A percentile compares a stretch with the other conserved stretches of the same genome.
These are phyloP conservation scores for Megaleporinus macrocephalus DNA, from an alignment of 2,113 vertebrate genomes.

Conservation along the genomic window DNA sequence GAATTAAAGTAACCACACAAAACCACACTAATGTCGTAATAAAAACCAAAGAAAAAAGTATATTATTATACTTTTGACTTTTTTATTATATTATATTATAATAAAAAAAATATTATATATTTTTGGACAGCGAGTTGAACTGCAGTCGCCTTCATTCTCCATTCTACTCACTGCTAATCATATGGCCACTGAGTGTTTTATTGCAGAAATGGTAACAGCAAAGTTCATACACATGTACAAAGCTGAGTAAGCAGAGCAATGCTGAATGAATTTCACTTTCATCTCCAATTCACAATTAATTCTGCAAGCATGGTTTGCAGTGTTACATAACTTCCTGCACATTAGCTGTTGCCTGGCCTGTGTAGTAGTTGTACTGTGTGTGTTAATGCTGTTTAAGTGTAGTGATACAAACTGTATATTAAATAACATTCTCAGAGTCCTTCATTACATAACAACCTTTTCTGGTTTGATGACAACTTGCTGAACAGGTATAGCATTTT, in stretches of 20 bases:
- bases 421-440: conserved; percentile 45
- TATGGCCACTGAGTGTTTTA: background rate
- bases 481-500: conserved; percentile 25
- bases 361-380: background rate
- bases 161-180: background rate
- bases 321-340: background rate
- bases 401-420: background rate
- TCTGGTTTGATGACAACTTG: background rate
- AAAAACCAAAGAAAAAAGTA: no score
- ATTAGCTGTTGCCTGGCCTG: background rate
- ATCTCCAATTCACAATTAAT: background rate
- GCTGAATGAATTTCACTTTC: no score
- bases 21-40: no score
- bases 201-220: background rate
- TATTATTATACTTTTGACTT: no score
- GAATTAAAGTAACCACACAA: no score
- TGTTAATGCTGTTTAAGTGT: background rate
- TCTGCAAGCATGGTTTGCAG: no score
- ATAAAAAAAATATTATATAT: no score
- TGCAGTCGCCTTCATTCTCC: background rate
- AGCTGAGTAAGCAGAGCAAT: background rate
- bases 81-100: no score
- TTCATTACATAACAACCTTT: conserved; percentile 11
- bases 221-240: background rate
- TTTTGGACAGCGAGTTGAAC: no score